phyloP scores from a whole-genome alignment of 1,140 invertebrate species.

The Drosophila orosa region DNA sequence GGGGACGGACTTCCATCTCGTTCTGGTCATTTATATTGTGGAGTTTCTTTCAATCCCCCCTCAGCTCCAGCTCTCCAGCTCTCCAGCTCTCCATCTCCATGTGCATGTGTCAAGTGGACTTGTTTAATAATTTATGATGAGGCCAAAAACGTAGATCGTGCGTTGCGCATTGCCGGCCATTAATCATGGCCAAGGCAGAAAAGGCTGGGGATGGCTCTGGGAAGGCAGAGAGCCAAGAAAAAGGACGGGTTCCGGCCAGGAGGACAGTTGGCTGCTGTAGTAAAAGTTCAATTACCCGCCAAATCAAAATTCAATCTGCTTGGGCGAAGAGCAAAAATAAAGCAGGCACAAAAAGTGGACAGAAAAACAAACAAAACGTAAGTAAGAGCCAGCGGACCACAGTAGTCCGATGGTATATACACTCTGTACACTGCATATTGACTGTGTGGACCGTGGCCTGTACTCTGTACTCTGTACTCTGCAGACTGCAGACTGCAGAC shows the following conservation, averaged over 20 bases:
- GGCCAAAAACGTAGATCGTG: slow-evolving; percentile 81
- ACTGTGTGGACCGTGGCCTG: slow-evolving; percentile 47
- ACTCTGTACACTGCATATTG: slow-evolving; percentile 56
- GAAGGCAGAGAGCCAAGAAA: slow-evolving; percentile 16
- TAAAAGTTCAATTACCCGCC: slow-evolving; percentile 81
- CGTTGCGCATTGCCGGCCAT: slow-evolving; percentile 81
- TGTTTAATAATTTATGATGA: slow-evolving; percentile 82
- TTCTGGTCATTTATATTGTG: slow-evolving; percentile 79
- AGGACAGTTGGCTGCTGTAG: slow-evolving; percentile 58
- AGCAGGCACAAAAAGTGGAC: slow-evolving; percentile 20
- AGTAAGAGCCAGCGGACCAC: slow-evolving; percentile 53
- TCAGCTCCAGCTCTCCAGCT: neutral
- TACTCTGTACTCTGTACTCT: slow-evolving; percentile 19
- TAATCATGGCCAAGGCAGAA: slow-evolving; percentile 68
- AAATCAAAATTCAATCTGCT: slow-evolving; percentile 82
- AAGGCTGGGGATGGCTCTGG: slow-evolving; percentile 7
- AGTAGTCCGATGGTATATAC: slow-evolving; percentile 36
- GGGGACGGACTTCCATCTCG: slow-evolving; percentile 35
- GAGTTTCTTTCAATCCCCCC: slow-evolving; percentile 35
- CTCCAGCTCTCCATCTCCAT: slow-evolving; percentile 14
- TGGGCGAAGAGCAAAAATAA: slow-evolving; percentile 50
- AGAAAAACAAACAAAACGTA: slow-evolving; percentile 47
- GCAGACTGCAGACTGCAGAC: slow-evolving; percentile 38
- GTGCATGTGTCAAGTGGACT: slow-evolving; percentile 80
- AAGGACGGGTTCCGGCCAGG: neutral